Percentiles rank a stretch among this genome's conserved stretches.
Evolutionary conservation across 1,140 invertebrate species (phyloP).

Genomic region (Pseudoatta argentina): DNA sequence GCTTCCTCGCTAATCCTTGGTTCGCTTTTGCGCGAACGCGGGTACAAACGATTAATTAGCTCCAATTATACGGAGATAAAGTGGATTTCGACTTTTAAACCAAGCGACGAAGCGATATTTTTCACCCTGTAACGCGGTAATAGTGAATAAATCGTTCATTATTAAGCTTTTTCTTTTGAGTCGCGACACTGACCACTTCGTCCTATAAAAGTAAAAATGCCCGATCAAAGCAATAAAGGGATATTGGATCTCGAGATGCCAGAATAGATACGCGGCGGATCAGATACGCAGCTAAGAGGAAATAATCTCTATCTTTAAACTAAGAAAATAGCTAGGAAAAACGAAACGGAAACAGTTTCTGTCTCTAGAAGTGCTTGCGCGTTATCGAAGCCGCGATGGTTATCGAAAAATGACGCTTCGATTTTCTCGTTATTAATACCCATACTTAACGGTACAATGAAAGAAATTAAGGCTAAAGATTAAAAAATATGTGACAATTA

Average conservation of each 20-base stretch:
- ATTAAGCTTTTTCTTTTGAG: not conserved
- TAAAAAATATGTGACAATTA: not conserved
- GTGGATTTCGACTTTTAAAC: slow-evolving; percentile 25
- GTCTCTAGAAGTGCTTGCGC: slow-evolving; percentile 41
- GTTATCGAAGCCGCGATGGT: slow-evolving; percentile 33
- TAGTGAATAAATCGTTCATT: not conserved
- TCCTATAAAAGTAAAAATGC: slow-evolving; percentile 56
- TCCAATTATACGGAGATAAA: slow-evolving; percentile 16
- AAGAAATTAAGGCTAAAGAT: not conserved
- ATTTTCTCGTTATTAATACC: not conserved
- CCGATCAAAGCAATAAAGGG: slow-evolving; percentile 43
- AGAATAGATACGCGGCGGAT: slow-evolving; percentile 10
- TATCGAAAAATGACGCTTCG: slow-evolving; percentile 11
- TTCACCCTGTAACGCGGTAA: slow-evolving; percentile 23
- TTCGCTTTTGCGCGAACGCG: slow-evolving; percentile 22
- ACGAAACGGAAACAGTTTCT: slow-evolving; percentile 12
- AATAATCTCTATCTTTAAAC: slow-evolving; percentile 27
- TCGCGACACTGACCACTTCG: slow-evolving; percentile 38
- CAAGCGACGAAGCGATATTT: slow-evolving; percentile 12
- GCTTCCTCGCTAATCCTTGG: not conserved
- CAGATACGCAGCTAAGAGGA: slow-evolving; percentile 10
- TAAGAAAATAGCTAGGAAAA: not conserved
- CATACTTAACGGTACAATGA: not conserved
- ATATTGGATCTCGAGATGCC: not conserved
- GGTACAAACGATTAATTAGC: slow-evolving; percentile 34